These are phyloP conservation scores for Rutilus rutilus DNA, from an alignment of 2,113 vertebrate species.

Conservation along the genomic window DNA sequence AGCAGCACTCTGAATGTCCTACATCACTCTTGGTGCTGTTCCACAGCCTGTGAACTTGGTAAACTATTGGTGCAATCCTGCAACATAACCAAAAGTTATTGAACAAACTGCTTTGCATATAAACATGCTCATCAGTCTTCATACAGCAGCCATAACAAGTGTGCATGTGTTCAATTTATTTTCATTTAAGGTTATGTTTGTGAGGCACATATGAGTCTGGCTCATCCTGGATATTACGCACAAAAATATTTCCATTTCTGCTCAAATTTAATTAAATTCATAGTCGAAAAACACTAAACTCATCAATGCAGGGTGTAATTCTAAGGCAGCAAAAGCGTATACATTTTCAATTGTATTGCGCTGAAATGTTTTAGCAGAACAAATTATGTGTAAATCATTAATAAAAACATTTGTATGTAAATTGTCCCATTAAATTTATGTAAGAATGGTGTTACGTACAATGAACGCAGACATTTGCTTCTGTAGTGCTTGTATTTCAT, in stretches of 20 bases:
- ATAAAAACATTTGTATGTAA: background rate
- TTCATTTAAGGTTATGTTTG: constrained; percentile 16
- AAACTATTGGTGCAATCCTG: background rate
- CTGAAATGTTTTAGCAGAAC: background rate
- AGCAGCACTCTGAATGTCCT: background rate
- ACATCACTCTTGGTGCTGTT: constrained; percentile 16
- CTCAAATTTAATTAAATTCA: constrained; percentile 9
- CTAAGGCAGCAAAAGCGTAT: background rate
- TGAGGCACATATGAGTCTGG: background rate
- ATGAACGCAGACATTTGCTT: background rate
- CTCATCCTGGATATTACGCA: background rate
- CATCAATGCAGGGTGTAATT: background rate
- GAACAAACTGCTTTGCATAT: constrained; percentile 42
- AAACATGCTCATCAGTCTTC: constrained; percentile 32
- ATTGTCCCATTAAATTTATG: background rate
- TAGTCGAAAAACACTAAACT: background rate
- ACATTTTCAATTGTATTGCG: background rate
- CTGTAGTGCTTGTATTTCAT: background rate
- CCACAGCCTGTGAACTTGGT: background rate
- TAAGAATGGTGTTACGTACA: background rate
- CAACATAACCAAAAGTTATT: constrained; percentile 6
- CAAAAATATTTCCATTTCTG: background rate
- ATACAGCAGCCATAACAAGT: constrained; percentile 28
- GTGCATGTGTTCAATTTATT: constrained; percentile 29
- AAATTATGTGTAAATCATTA: background rate